phyloP scores from a whole-genome alignment of 2,888 invertebrate genomes.

The Erynnis tages region DNA sequence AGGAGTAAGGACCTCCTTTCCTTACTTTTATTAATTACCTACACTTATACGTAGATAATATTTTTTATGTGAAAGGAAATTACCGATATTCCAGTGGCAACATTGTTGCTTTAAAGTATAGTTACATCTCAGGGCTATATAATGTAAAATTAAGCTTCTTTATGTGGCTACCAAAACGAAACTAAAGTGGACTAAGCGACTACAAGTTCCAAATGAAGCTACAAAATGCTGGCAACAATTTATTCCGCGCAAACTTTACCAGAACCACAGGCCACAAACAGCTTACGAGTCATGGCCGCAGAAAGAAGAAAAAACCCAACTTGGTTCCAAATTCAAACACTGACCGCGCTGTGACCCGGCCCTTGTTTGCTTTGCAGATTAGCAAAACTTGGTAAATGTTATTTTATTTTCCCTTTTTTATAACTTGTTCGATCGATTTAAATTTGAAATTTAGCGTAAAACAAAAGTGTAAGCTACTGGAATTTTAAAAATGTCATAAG shows the following conservation, averaged over 20 bases:
- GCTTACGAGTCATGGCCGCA: conserved; percentile 23
- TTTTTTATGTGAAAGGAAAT: too few relatives aligned
- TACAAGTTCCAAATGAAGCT: conserved; percentile 21
- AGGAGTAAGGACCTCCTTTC: too few relatives aligned
- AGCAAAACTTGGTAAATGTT: conserved; percentile 29
- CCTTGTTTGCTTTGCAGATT: conserved; percentile 63
- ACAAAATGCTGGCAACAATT: conserved; percentile 22
- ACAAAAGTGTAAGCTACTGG: too few relatives aligned
- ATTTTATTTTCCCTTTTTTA: not conserved
- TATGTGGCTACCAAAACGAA: not conserved
- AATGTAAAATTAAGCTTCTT: not conserved
- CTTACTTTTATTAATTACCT: too few relatives aligned
- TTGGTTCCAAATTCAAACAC: conserved; percentile 23
- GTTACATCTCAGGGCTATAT: too few relatives aligned
- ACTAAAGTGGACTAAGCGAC: conserved; percentile 3
- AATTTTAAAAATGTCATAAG: too few relatives aligned
- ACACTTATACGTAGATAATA: too few relatives aligned
- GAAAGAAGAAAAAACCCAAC: conserved; percentile 22
- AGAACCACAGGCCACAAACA: conserved; percentile 25
- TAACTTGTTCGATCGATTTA: too few relatives aligned
- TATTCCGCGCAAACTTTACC: conserved; percentile 22
- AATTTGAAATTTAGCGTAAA: too few relatives aligned
- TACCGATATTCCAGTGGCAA: too few relatives aligned
- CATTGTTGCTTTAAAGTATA: too few relatives aligned
- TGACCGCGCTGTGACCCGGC: conserved; percentile 35